A percentile compares a stretch with the other conserved stretches of the same genome.
Evolutionary conservation across 2,888 invertebrate species (phyloP).

Genomic region (Limnephilus auricula): DNA sequence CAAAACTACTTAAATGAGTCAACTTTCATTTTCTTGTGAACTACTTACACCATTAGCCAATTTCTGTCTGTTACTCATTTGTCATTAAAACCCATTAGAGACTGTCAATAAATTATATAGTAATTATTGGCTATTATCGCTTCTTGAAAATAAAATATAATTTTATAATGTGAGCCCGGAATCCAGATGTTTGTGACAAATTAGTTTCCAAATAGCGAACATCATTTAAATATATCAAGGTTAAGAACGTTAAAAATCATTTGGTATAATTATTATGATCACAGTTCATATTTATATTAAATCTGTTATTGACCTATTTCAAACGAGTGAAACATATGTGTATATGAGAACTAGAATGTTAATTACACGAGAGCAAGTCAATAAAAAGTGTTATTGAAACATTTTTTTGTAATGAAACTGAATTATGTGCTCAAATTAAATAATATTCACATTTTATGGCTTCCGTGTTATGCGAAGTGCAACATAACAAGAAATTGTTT

Average conservation of each 20-base stretch:
- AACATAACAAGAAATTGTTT: not conserved
- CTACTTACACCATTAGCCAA: not conserved
- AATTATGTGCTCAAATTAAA: too few species aligned
- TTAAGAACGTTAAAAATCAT: not conserved
- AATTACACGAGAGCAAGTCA: too few species aligned
- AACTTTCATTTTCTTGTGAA: not conserved
- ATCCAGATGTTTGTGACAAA: not conserved
- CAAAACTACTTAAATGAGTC: conserved; percentile 2
- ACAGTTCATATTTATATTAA: not conserved
- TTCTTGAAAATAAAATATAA: not conserved
- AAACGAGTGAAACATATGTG: not conserved
- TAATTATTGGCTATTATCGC: not conserved
- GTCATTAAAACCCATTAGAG: conserved; percentile 16
- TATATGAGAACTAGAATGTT: too few species aligned
- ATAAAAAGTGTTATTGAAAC: too few species aligned
- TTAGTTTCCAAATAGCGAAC: not conserved
- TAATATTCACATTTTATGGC: too few species aligned
- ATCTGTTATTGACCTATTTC: not conserved
- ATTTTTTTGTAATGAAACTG: too few species aligned
- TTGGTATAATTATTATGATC: not conserved
- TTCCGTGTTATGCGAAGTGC: too few species aligned
- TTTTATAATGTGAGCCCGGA: not conserved
- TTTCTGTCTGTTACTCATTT: not conserved
- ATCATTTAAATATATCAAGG: not conserved
- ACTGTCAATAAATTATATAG: not conserved